phyloP scores from a whole-genome alignment of 1,140 invertebrate genomes.

The Manduca sexta region DNA sequence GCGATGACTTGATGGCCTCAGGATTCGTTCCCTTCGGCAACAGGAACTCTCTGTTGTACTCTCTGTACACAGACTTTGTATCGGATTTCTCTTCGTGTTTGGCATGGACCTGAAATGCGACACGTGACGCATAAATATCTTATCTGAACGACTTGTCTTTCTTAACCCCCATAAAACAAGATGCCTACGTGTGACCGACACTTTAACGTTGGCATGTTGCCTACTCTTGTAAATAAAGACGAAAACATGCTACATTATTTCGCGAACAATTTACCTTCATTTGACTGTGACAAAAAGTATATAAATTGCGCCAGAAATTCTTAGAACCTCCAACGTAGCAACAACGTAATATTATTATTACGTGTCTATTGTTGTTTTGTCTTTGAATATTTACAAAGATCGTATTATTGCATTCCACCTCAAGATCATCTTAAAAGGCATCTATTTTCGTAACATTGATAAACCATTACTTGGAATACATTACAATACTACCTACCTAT shows the following conservation, averaged over 20 bases:
- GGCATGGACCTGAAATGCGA: constrained; percentile 87
- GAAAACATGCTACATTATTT: constrained; percentile 23
- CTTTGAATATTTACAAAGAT: too few relatives aligned
- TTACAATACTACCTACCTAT: too few relatives aligned
- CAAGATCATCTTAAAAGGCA: too few relatives aligned
- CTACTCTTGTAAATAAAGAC: constrained; percentile 28
- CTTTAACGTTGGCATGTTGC: constrained; percentile 31
- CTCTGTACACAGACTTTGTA: constrained; percentile 94
- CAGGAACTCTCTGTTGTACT: constrained; percentile 96
- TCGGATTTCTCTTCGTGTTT: constrained; percentile 97
- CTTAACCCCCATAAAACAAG: constrained; percentile 24
- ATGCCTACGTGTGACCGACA: constrained; percentile 18
- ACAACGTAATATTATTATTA: too few relatives aligned
- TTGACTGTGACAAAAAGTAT: constrained; percentile 17
- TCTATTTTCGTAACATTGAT: too few relatives aligned
- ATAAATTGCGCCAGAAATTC: too few relatives aligned
- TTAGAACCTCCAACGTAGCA: too few relatives aligned
- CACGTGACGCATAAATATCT: constrained; percentile 3
- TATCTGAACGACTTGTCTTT: constrained; percentile 9
- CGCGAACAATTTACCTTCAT: constrained; percentile 31
- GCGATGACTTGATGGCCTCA: constrained; percentile 90
- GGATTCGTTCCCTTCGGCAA: constrained; percentile 95
- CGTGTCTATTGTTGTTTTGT: too few relatives aligned
- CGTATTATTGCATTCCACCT: too few relatives aligned
- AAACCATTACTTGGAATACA: too few relatives aligned